Percentiles rank a stretch among this genome's conserved stretches.
These are phyloP conservation scores for Diabrotica balteata DNA, from an alignment of 2,888 invertebrate species.

Conservation along the genomic window DNA sequence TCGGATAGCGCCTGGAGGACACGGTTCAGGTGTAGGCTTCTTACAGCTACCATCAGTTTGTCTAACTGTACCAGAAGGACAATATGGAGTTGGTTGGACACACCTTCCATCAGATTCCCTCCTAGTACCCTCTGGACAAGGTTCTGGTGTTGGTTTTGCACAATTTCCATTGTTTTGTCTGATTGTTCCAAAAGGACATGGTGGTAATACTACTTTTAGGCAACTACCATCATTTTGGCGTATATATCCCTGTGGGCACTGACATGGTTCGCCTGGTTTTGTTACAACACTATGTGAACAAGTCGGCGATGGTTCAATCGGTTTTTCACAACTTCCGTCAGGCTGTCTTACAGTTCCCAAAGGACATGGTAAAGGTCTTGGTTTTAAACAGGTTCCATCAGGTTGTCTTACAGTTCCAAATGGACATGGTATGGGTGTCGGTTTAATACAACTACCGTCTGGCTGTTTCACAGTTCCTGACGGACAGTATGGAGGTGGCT, in stretches of 20 bases:
- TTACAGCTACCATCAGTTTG: slow-evolving; percentile 24
- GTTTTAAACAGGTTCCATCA: slow-evolving; percentile 18
- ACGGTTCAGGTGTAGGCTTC: slow-evolving; percentile 26
- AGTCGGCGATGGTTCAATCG: slow-evolving; percentile 16
- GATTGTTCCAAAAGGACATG: slow-evolving; percentile 28
- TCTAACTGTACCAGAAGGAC: slow-evolving; percentile 32
- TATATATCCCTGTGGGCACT: slow-evolving; percentile 35
- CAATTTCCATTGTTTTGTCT: slow-evolving; percentile 29
- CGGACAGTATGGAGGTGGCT: slow-evolving; percentile 27
- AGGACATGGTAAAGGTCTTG: slow-evolving; percentile 20
- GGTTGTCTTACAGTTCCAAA: slow-evolving; percentile 25
- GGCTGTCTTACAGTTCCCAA: slow-evolving; percentile 19
- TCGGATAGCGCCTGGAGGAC: slow-evolving; percentile 35
- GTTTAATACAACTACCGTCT: slow-evolving; percentile 24
- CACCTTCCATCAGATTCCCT: slow-evolving; percentile 25
- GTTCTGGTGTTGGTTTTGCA: slow-evolving; percentile 21
- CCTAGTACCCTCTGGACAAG: slow-evolving; percentile 31
- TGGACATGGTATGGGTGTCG: slow-evolving; percentile 24
- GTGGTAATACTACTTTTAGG: slow-evolving; percentile 21
- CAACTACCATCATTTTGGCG: slow-evolving; percentile 19
- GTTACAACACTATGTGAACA: slow-evolving; percentile 9
- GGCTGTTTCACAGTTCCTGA: slow-evolving; percentile 29
- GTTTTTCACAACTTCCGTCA: slow-evolving; percentile 23
- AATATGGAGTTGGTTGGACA: slow-evolving; percentile 26
- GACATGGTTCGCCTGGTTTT: slow-evolving; percentile 17